Conservation (phyloP, 2,888 invertebrate species). For the Lordiphosa fenestrarum region DNA sequence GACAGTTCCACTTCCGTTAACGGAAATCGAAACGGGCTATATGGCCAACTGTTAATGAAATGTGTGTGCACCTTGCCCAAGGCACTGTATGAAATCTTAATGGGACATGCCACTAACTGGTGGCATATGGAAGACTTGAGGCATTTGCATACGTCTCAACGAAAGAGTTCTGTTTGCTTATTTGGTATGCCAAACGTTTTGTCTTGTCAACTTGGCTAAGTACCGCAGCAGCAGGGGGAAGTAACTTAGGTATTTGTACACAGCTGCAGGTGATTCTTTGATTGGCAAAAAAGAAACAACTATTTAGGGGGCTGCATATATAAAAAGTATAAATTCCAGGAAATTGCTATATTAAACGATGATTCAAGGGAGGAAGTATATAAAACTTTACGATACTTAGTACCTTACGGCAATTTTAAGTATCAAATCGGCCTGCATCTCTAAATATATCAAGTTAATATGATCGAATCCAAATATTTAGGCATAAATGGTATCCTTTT, state of each 20-base stretch:
- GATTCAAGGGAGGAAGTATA: too few relatives aligned
- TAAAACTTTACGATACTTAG: too few relatives aligned
- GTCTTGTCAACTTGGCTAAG: constrained; percentile 59
- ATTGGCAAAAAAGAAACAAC: neutral
- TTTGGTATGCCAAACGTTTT: constrained; percentile 61
- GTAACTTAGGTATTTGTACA: constrained; percentile 41
- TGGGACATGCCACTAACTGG: constrained; percentile 25
- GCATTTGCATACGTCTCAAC: neutral
- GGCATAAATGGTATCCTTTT: too few relatives aligned
- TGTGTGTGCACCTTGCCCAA: constrained; percentile 23
- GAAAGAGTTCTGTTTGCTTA: constrained; percentile 31
- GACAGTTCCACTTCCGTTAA: constrained; percentile 55
- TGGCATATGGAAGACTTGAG: neutral
- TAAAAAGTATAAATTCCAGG: neutral
- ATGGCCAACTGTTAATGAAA: constrained; percentile 61
- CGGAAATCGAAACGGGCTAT: constrained; percentile 56
- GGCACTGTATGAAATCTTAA: constrained; percentile 50
- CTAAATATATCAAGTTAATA: too few relatives aligned
- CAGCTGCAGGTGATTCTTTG: constrained; percentile 28
- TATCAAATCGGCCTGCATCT: too few relatives aligned
- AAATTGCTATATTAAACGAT: neutral
- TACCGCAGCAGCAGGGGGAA: constrained; percentile 33
- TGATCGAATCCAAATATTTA: too few relatives aligned
- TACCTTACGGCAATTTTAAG: too few relatives aligned
- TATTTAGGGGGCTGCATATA: constrained; percentile 10